A percentile compares a stretch with the other conserved stretches of the same genome.
Conservation (phyloP, 2,888 invertebrate species). For the Idaea aversata region DNA sequence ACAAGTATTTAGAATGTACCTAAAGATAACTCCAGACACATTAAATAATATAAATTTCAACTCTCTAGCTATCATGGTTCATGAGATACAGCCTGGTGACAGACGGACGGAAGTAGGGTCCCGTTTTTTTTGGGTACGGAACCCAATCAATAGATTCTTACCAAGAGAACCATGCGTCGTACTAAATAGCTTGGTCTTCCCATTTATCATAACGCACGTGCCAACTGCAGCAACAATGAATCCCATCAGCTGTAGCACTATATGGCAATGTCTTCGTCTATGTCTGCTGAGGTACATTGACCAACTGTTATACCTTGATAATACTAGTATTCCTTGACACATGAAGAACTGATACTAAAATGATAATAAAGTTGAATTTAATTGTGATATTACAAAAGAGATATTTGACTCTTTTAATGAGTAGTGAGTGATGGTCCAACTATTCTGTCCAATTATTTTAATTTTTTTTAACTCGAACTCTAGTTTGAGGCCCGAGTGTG, state of each 20-base stretch:
- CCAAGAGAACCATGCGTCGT: conserved; percentile 42
- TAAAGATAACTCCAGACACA: too few relatives aligned
- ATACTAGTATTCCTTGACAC: conserved; percentile 44
- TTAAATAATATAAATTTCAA: too few relatives aligned
- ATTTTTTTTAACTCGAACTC: too few relatives aligned
- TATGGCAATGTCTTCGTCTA: conserved; percentile 34
- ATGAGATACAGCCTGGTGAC: too few relatives aligned
- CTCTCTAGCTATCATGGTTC: too few relatives aligned
- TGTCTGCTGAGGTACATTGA: conserved; percentile 36
- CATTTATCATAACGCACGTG: conserved; percentile 30
- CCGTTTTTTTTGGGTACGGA: neutral
- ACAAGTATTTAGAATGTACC: too few relatives aligned
- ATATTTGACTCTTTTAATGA: neutral
- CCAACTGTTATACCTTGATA: conserved; percentile 50
- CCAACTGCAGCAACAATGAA: conserved; percentile 33
- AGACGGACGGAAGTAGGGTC: neutral
- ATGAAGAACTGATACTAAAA: conserved; percentile 55
- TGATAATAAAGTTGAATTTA: conserved; percentile 1
- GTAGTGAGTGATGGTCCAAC: too few relatives aligned
- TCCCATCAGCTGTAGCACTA: conserved; percentile 36
- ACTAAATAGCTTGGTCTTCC: conserved; percentile 34
- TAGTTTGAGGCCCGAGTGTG: too few relatives aligned
- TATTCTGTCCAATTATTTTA: too few relatives aligned
- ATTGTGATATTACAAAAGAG: neutral
- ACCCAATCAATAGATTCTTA: conserved; percentile 11